phyloP scores from a whole-genome alignment of 2,113 vertebrate species.

The Dissostichus mawsoni region DNA sequence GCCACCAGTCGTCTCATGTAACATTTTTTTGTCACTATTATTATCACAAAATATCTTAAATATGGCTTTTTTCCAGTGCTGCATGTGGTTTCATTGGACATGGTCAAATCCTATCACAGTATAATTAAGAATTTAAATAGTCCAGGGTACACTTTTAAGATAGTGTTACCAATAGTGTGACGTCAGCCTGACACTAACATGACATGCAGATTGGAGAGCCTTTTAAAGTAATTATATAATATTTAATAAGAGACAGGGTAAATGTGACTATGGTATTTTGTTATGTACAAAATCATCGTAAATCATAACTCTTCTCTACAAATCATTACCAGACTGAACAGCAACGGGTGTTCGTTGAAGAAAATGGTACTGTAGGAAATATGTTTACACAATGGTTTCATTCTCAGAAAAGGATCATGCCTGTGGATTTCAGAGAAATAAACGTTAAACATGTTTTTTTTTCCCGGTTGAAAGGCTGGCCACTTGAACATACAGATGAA shows the following conservation, averaged over 20 bases:
- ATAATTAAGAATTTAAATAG: neutral
- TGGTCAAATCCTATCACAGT: neutral
- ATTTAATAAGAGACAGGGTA: neutral
- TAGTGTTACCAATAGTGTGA: neutral
- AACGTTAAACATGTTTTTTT: slow-evolving; percentile 15
- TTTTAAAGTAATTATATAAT: neutral
- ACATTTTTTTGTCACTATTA: neutral
- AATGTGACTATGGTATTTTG: neutral
- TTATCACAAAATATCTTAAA: slow-evolving; percentile 1
- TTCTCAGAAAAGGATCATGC: slow-evolving; percentile 46
- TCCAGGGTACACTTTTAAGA: neutral
- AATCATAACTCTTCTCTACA: neutral
- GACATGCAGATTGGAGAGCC: neutral
- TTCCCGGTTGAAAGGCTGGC: slow-evolving; percentile 16
- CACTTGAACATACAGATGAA: slow-evolving; percentile 38
- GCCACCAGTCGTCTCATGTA: neutral
- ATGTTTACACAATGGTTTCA: slow-evolving; percentile 25
- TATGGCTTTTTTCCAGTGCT: neutral
- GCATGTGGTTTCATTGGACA: neutral
- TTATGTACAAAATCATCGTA: neutral
- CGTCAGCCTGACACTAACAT: neutral
- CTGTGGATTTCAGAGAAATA: slow-evolving; percentile 44
- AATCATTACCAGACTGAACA: neutral
- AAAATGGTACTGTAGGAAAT: slow-evolving; percentile 8
- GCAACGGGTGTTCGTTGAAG: neutral